A percentile compares a stretch with the other conserved stretches of the same genome.
Conservation (phyloP, 2,797 vertebrate genomes). For the Babyrousa celebensis region DNA sequence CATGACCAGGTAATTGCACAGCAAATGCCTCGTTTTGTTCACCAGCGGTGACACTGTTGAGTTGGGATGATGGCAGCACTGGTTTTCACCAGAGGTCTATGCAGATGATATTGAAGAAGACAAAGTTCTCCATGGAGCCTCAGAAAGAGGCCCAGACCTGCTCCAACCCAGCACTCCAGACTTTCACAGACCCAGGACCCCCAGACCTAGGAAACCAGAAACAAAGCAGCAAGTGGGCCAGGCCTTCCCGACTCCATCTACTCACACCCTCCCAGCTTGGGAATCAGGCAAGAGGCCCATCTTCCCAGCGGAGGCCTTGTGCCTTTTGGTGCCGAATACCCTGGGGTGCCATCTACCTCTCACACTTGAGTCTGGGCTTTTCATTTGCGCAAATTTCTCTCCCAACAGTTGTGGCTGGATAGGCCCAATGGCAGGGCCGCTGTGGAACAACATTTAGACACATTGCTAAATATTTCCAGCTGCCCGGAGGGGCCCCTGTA, state of each 20-base stretch:
- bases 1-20: no score
- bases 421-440: constrained; percentile 85
- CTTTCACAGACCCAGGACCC: not conserved
- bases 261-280: constrained; percentile 84
- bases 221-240: constrained; percentile 74
- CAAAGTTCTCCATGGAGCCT: not conserved
- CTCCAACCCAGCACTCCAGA: not conserved
- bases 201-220: not conserved
- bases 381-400: constrained; percentile 88
- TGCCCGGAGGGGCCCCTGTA: constrained; percentile 87
- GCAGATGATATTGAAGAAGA: not conserved
- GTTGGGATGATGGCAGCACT: not conserved
- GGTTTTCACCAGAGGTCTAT: not conserved
- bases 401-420: constrained; percentile 78
- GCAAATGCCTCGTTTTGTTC: not conserved
- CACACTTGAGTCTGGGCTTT: constrained; percentile 86
- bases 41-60: not conserved
- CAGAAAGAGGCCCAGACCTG: not conserved
- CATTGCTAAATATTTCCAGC: constrained; percentile 91
- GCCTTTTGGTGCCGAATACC: constrained; percentile 81
- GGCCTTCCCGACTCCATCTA: constrained; percentile 83
- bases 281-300: constrained; percentile 82
- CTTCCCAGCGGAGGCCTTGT: constrained; percentile 84
- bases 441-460: constrained; percentile 85
- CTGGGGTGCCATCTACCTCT: constrained; percentile 84